phyloP scores from a whole-genome alignment of 2,113 vertebrate species.

The Acanthochromis polyacanthus region DNA sequence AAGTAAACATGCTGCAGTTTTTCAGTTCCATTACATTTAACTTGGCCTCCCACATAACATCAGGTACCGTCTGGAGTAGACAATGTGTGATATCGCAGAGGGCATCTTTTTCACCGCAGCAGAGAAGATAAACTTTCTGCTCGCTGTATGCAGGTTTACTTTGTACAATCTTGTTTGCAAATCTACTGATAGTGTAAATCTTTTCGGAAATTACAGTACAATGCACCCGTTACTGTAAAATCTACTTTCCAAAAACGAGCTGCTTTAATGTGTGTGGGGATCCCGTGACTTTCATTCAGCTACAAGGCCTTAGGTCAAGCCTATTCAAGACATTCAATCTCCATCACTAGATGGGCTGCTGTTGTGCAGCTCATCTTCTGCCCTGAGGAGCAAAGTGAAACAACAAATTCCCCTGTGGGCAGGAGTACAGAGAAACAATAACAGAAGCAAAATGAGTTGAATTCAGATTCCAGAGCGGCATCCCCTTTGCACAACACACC shows the following conservation, averaged over 20 bases:
- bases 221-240: background rate
- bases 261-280: background rate
- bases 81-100: background rate
- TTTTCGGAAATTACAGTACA: background rate
- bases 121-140: slow-evolving; percentile 2
- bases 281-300: slow-evolving; percentile 10
- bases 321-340: slow-evolving; percentile 28
- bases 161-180: background rate
- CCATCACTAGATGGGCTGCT: slow-evolving; percentile 7
- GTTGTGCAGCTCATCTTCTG: slow-evolving; percentile 30
- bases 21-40: slow-evolving; percentile 48
- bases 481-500: background rate
- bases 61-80: background rate
- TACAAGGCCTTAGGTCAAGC: slow-evolving; percentile 19
- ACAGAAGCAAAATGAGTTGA: background rate
- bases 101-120: background rate
- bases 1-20: background rate
- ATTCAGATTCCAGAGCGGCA: slow-evolving; percentile 10
- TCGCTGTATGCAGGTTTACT: background rate
- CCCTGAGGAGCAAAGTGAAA: slow-evolving; percentile 31
- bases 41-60: slow-evolving; percentile 32
- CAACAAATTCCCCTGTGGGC: slow-evolving; percentile 22
- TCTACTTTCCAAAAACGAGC: background rate
- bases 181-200: background rate
- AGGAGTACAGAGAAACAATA: slow-evolving; percentile 6